Evolutionary conservation across 2,888 invertebrate genomes (phyloP), one percentile per base, ranked within the genome.

Genomic region (Coronaproctus castanopsis): DNA sequence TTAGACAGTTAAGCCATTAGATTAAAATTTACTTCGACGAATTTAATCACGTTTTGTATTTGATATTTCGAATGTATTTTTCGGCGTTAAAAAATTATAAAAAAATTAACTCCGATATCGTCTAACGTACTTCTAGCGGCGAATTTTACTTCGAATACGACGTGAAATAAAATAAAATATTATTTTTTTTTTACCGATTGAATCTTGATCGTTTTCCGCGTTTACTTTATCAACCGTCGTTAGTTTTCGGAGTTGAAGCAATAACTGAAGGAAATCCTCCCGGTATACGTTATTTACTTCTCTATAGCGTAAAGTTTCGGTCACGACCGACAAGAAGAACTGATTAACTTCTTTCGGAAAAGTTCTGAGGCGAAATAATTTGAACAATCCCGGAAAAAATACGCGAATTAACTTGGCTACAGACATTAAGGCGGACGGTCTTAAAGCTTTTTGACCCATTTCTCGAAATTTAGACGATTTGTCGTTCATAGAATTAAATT

Each of bases 401-500:
- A 63, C 58, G 2, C 65, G 55, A 21, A 65, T 57, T 1, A 65
- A 58, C 59, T 64, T 62, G 0, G 63, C 62, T 20, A 62, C n/a
- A 1, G 71, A 67, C 2, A 67, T 64, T 58, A 68, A 70, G 63
- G 70, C 69, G 52, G 71, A 62, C 23, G 71, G 69, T 5, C 65
- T 68, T 8, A 73, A 70, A 1, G 74, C 65, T 48, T 65, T 69
- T 48, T 66, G 67, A 1, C 71, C 72, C 63, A 71, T 70, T 36
- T 66, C 64, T 54, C 70, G 69, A 63, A 75, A 74, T 20, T 69
- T 70, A 10, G 72, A 72, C 21, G 73, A 67, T 48, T 71, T 67
- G 61, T 73, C 66, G 8, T 66, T 69, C 49, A 74, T 66, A 0
- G 73, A 71, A 62, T 75, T 73, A 63, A 73, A 71, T 61, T 74